Conservation (phyloP, 2,113 vertebrate species). For the Anthoscopus minutus region DNA sequence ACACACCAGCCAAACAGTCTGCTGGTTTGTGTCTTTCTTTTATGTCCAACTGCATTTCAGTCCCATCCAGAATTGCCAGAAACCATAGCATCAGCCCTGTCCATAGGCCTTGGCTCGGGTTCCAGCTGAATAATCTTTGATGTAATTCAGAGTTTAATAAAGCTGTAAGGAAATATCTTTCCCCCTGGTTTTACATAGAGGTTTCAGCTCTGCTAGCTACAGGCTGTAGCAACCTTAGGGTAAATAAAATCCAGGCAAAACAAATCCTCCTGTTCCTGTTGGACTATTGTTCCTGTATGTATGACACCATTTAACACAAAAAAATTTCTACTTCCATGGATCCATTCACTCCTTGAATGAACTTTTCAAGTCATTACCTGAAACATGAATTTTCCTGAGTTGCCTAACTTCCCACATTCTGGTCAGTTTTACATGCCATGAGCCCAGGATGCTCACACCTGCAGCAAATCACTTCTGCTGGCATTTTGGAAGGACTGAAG, state of each 20-base stretch:
- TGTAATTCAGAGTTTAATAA: not conserved
- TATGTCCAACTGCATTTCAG: constrained; percentile 2
- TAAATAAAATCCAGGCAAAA: not conserved
- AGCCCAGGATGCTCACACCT: not conserved
- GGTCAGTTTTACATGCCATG: not conserved
- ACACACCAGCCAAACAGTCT: not conserved
- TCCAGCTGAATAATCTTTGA: not conserved
- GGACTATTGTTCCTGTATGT: not conserved
- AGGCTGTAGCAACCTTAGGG: not conserved
- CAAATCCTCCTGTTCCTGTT: not conserved
- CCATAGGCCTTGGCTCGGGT: not conserved
- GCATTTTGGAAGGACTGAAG: not conserved
- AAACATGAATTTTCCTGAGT: not conserved
- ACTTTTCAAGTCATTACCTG: not conserved
- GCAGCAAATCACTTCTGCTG: not conserved
- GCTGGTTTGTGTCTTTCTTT: not conserved
- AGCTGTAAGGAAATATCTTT: not conserved
- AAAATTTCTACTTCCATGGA: not conserved
- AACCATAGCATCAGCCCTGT: not conserved
- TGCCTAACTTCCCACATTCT: not conserved
- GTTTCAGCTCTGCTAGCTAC: not conserved
- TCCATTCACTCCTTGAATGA: not conserved
- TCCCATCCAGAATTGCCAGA: constrained; percentile 8
- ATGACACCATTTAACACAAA: not conserved
- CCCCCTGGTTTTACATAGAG: not conserved